Evolutionary conservation across 2,888 invertebrate species (phyloP).

Genomic region (Elgonia sp.): DNA sequence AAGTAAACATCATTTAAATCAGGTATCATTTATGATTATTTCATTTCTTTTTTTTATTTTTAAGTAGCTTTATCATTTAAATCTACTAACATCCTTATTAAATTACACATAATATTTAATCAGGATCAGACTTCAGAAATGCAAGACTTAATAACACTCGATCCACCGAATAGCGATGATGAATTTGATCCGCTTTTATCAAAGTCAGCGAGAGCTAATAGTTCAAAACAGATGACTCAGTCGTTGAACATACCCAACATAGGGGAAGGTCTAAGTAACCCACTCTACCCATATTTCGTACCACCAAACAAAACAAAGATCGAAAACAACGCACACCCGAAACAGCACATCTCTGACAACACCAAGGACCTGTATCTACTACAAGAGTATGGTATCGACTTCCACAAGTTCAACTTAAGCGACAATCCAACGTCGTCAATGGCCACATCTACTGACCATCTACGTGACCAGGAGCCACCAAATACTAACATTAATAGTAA

Average conservation of each 20-base stretch:
- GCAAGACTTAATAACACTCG: conserved; percentile 90
- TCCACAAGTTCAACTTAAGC: conserved; percentile 88
- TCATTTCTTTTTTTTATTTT: too few species aligned
- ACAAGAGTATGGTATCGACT: conserved; percentile 92
- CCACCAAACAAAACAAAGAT: conserved; percentile 82
- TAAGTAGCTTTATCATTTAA: too few species aligned
- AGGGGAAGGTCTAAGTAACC: conserved; percentile 87
- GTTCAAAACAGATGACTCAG: conserved; percentile 86
- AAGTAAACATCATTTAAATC: too few species aligned
- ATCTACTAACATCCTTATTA: too few species aligned
- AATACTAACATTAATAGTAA: conserved; percentile 80
- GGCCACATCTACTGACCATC: conserved; percentile 74
- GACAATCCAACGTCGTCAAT: conserved; percentile 79
- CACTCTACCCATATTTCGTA: conserved; percentile 88
- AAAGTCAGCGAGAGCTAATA: conserved; percentile 81
- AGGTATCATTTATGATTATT: too few species aligned
- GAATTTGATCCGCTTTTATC: conserved; percentile 91
- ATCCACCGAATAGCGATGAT: conserved; percentile 90
- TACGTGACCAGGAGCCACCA: conserved; percentile 79
- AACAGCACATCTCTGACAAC: conserved; percentile 79
- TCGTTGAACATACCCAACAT: conserved; percentile 84
- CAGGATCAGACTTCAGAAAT: conserved; percentile 80
- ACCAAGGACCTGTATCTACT: conserved; percentile 90
- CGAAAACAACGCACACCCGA: conserved; percentile 57
- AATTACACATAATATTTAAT: too few species aligned